Conservation (phyloP, 2,888 invertebrate species). For the Harmothoe impar region DNA sequence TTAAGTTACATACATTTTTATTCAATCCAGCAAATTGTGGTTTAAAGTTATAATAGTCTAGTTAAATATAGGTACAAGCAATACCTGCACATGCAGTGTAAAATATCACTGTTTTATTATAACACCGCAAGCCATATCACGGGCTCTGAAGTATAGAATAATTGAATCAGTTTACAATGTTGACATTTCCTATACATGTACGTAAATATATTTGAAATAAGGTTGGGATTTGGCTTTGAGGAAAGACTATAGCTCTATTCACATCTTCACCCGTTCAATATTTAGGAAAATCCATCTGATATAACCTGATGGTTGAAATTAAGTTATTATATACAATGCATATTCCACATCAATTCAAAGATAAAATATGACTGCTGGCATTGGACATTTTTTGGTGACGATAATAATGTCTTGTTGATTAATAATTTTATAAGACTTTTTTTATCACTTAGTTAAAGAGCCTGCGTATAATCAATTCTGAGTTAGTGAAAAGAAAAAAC, state of each 20-base stretch:
- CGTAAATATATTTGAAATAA: not conserved
- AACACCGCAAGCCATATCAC: not conserved
- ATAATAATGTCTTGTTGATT: no score
- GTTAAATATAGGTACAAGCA: slow-evolving; percentile 17
- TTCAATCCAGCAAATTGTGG: slow-evolving; percentile 47
- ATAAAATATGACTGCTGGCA: not conserved
- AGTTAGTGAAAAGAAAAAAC: no score
- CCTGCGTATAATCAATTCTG: no score
- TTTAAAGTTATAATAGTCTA: not conserved
- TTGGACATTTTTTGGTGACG: no score
- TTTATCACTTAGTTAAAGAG: no score
- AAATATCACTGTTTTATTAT: slow-evolving; percentile 36
- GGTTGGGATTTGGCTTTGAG: not conserved
- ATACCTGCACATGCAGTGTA: not conserved
- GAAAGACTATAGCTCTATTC: not conserved
- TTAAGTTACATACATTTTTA: slow-evolving; percentile 20
- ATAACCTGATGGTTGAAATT: not conserved
- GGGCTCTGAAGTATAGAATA: not conserved
- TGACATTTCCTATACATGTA: slow-evolving; percentile 32
- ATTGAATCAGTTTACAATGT: not conserved
- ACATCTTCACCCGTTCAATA: not conserved
- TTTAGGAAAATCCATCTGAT: not conserved
- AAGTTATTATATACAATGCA: not conserved
- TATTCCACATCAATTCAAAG: not conserved
- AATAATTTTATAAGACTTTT: no score